Evolutionary conservation across 2,888 invertebrate genomes (phyloP), one percentile per base, ranked within the genome.

Genomic region (Perizoma affinitatum): DNA sequence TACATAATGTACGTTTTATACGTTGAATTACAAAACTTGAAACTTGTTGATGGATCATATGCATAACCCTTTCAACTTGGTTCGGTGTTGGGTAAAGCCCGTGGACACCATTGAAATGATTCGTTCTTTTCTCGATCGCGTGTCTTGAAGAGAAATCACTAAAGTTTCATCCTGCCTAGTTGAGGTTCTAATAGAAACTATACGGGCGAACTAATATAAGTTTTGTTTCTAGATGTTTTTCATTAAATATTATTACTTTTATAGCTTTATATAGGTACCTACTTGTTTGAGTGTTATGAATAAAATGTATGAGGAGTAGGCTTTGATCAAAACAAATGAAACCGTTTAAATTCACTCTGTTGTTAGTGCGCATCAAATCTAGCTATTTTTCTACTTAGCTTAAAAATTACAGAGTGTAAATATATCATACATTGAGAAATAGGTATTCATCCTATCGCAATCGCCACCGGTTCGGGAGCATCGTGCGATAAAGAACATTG

Each of bases 11-110:
- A 6, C 1, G 38, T 6, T 4, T 6, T 4, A 4, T 38, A 44
- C 54, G 50, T 61, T 48, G 45, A 57, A 53, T 49, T 57, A 55
- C 61, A 58, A 62, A 64, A 54, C 57, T 61, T 46, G 51, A 68
- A 68, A 64, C n/a, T 70, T 71, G 69, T 71, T 73, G 65, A 72
- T 63, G 56, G 65, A 64, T 66, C 58, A 63, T n/a, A n/a, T n/a
- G n/a, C n/a, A n/a, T 72, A 66, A 57, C 59, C 66, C 57, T 67
- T 57, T 52, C 47, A n/a, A 56, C 47, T 33, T 41, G 53, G 58
- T 40, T 54, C 52, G 45, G 48, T 54, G 46, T 53, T 41, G 55
- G 43, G 41, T 22, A 43, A 47, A 58, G 41, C 38, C 11, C 22
- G 22, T 22, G 38, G 11, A 48, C 5, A 45, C 1, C 67, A 69